Evolutionary conservation across 2,113 vertebrate species (phyloP).

Genomic region (Phrynocephalus versicolor): DNA sequence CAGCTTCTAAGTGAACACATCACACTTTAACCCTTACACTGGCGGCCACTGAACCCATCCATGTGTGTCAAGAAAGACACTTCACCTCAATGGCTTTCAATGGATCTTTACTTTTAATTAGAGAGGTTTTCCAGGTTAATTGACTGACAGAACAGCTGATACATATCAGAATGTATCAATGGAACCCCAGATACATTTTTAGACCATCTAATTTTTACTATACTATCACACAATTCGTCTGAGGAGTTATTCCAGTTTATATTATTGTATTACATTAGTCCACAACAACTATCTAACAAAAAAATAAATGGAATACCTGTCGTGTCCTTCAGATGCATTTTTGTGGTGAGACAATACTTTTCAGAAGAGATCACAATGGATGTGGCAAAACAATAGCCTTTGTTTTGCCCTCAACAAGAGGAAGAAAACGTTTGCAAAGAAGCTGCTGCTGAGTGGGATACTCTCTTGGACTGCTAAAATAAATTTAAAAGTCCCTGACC

Average conservation of each 20-base stretch:
- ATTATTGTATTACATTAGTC: not conserved
- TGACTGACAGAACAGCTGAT: not conserved
- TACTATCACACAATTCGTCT: not conserved
- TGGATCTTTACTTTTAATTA: conserved; percentile 35
- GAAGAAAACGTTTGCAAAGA: not conserved
- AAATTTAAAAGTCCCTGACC: not conserved
- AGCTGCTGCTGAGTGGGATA: not conserved
- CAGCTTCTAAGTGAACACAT: conserved; percentile 69
- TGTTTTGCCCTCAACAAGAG: too few species aligned
- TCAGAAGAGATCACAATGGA: not conserved
- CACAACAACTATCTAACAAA: not conserved
- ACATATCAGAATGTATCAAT: not conserved
- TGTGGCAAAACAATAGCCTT: not conserved
- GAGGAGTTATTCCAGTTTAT: not conserved
- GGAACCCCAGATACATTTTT: not conserved
- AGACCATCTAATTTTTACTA: not conserved
- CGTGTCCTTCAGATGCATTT: not conserved
- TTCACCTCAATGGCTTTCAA: conserved; percentile 21
- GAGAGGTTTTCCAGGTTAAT: not conserved
- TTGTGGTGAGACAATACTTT: not conserved
- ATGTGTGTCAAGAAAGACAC: conserved; percentile 10
- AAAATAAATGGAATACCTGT: not conserved
- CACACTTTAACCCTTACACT: conserved; percentile 55
- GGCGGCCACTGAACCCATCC: conserved; percentile 57
- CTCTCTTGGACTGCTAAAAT: not conserved